Base-by-base conservation (phyloP, 2,888 invertebrate genomes). In the Ormia ochracea region DNA sequence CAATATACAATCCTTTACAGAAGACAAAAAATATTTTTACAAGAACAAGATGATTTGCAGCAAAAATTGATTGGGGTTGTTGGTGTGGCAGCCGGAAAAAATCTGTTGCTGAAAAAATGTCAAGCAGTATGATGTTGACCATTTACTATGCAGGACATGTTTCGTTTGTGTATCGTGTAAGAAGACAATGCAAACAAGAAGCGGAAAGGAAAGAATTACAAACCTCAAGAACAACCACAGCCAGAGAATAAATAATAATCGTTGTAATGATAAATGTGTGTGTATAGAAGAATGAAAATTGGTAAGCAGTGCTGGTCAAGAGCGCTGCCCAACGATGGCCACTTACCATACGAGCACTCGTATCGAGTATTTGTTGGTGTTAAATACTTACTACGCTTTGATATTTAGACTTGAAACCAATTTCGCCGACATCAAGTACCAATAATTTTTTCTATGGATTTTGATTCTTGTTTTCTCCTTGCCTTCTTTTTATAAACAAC, bases 81-180 rank as follows among this genome's bases (percentile, higher is more conserved):
- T 36, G 59, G 12, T 38, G 12, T 65, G 65, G 45, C 58, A 58
- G 61, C 26, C 52, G 21, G n/a, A 50, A 50, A 52, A 75, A 38
- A 50, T 36, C 54, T 31, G 41, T 19, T 68, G 31, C 41, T 59
- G 19, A 9, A 23, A 48, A 63, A 41, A 36, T 58, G 19, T 23
- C 48, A 69, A 73, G 21, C 50, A 70, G 45, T 66, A 78, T 78
- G 80, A 80, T 82, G 81, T 75, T 79, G 82, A 82, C 83, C 83
- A 82, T 82, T 81, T 83, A 70, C 77, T 80, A 82, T 82, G 83
- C 82, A 78, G 81, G 63, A 63, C 82, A 83, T 82, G 83, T 78
- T 72, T 78, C 50, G 52, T 61, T 76, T 78, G 61, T 69, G 56
- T 59, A 81, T 58, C 73, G 69, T 81, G 65, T 78, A 45, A 59